Evolutionary conservation across 2,888 invertebrate genomes (phyloP), one percentile per base, ranked within the genome.

Genomic region (Dicroscelio sp.): DNA sequence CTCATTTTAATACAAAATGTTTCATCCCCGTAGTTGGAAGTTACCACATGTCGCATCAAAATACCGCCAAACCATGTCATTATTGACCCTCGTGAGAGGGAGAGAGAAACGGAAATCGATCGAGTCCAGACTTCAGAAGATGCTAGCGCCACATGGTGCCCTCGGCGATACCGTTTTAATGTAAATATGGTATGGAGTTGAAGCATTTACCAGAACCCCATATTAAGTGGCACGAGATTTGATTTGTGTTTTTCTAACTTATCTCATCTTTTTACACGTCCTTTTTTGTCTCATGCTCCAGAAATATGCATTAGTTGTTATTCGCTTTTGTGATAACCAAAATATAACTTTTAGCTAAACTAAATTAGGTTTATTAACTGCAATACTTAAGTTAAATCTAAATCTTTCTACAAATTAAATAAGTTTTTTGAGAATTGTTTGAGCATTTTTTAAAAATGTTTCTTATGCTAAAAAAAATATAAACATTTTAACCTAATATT

Each of bases 1-100:
- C 95, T 96, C 96, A 96, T 96, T 96, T 96, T 95, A 96, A 96
- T 96, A 96, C 94, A 96, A 96, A 96, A 96, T 95, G 96, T 96
- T 95, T 94, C 90, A 93, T 94, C 92, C 91, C 92, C 73, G 86
- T 83, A 88, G 92, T 90, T 94, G 92, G 93, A 94, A 86, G 93
- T 83, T 86, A 90, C 95, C 96, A 95, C 95, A 95, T 96, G 96
- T 96, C 95, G 96, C 94, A 93, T 93, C 92, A 92, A 93, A 92
- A 91, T 93, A 90, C 89, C 91, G 84, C 91, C 87, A 89, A 94
- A 95, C 94, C 95, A 92, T 91, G 93, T 96, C 95, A 95, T 96
- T 95, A 96, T 95, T 95, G 94, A 93, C 93, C 94, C 94, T 94
- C 94, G 73, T 87, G 92, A 80, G 92, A 93, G 93, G 92, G 90